Evolutionary conservation across 2,888 invertebrate species (phyloP).

Genomic region (Rhabditoides inermis): DNA sequence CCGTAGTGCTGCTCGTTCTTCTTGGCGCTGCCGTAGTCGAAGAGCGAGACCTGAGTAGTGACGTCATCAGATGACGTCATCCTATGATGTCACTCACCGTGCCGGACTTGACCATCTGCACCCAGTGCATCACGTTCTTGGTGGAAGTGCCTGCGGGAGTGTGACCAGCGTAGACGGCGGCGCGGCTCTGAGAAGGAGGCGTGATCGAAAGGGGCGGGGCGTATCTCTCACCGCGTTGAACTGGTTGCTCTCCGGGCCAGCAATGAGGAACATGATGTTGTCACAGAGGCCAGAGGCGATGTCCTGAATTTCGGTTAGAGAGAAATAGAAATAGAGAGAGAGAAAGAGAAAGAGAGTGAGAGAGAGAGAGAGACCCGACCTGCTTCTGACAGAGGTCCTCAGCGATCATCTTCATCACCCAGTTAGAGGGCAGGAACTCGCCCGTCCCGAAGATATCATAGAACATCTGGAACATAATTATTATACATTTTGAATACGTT

Average conservation of each 20-base stretch:
- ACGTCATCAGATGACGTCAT: no score
- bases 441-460: slow-evolving; percentile 55
- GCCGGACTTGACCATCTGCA: slow-evolving; percentile 47
- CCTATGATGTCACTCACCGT: slow-evolving; percentile 24
- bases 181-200: slow-evolving; percentile 53
- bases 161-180: slow-evolving; percentile 55
- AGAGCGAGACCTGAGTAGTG: slow-evolving; percentile 18
- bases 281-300: slow-evolving; percentile 60
- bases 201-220: background rate
- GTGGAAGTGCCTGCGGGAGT: slow-evolving; percentile 57
- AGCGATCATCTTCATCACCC: slow-evolving; percentile 34
- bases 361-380: background rate
- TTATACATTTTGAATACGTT: no score
- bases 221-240: slow-evolving; percentile 33
- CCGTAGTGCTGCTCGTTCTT: slow-evolving; percentile 31
- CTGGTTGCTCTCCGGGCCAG: slow-evolving; percentile 60
- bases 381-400: slow-evolving; percentile 46
- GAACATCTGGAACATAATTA: no score
- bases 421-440: slow-evolving; percentile 53
- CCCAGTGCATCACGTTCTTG: slow-evolving; percentile 56
- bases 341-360: no score
- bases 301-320: no score
- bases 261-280: slow-evolving; percentile 67
- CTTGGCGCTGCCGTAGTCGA: slow-evolving; percentile 22
- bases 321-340: no score